Percentiles rank a stretch among this genome's conserved stretches.
Evolutionary conservation across 2,797 vertebrate species (phyloP).

Genomic region (Neopelma chrysocephalum): DNA sequence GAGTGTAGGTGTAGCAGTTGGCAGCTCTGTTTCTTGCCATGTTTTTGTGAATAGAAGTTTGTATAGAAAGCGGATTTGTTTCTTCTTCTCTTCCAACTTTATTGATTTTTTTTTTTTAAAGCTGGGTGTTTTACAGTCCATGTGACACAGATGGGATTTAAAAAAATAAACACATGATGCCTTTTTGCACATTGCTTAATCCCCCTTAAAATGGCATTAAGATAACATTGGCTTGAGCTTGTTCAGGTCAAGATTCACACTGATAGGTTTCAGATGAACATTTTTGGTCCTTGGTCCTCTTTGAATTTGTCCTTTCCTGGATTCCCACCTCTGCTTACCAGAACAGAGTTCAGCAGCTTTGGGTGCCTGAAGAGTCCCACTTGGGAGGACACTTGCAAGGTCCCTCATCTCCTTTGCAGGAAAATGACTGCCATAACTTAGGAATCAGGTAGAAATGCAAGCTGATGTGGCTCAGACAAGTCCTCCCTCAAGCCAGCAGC

Average conservation of each 20-base stretch:
- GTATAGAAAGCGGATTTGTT: not conserved
- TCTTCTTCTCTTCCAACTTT: not conserved
- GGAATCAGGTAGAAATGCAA: not conserved
- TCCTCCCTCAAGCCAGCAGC: not conserved
- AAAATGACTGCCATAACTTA: not conserved
- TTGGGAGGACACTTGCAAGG: not conserved
- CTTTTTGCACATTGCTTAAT: not conserved
- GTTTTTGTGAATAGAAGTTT: not conserved
- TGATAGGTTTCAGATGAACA: not conserved
- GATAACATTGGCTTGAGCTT: not conserved
- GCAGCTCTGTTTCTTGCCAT: not conserved
- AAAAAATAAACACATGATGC: not conserved
- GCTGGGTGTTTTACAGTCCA: fast-evolving
- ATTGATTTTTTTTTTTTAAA: not conserved
- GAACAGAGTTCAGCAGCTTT: not conserved
- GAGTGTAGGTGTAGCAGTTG: not conserved
- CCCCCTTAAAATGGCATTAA: not conserved
- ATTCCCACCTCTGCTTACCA: not conserved
- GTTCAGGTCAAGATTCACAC: not conserved
- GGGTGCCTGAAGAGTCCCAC: not conserved
- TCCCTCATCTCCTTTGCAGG: not conserved
- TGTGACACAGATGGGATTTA: not conserved
- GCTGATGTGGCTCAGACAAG: not conserved
- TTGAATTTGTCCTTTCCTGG: not conserved
- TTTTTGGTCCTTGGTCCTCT: not conserved